Evolutionary conservation across 2,113 vertebrate genomes (phyloP), one percentile per base, ranked within the genome.

Genomic region (Xerus inauris): DNA sequence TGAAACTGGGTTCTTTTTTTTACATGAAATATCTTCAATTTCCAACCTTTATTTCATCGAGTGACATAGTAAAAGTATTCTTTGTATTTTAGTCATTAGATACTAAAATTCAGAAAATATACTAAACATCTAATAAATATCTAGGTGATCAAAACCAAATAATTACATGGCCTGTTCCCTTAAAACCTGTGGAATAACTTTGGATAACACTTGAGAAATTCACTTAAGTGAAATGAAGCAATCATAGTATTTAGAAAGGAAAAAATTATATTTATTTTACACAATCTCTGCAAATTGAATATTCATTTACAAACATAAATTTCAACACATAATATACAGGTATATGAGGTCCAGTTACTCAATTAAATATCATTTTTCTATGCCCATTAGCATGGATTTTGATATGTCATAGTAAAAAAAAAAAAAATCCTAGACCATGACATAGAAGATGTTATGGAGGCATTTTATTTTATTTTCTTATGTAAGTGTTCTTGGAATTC

Each of bases 41-140:
- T 89, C 22, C 47, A 95, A 40, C 8, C 42, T 76, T 67, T 95
- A 49, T 16, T 62, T 91, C 35, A 30, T 45, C 84, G 64, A 42
- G 57, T 73, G 35, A 47, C 3, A 8, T 92, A 57, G 26, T 76
- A 77, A 92, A 96, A 82, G 24, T 73, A 72, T 83, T 77, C 42
- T 87, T 89, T 87, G 28, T 71, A 88, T 91, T 8, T 96, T 89
- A 73, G 91, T 79, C 30, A 89, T 95, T 35, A 91, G 77, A 77
- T 10, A 47, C 17, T 94, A 82, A 90, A 87, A 79, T 71, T 93
- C 94, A 75, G 71, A 96, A 67, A 8, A 32, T 9, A 2, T n/a
- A 47, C 32, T 72, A 38, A 91, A 13, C 62, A 82, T 14, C 54
- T 59, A 77, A 11, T 51, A 65, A 47, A 54, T 42, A n/a, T 65